Percentiles rank a stretch among this genome's conserved stretches.
These are phyloP conservation scores for rat (Rattus norvegicus) DNA, from an alignment of 2,113 vertebrate genomes.

Conservation along the genomic window GRCr8 NC_086038.1:2838501-2839000, in stretches of 20 bases:
- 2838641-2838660: not conserved
- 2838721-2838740: not conserved
- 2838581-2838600: not conserved
- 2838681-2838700: slow-evolving; percentile 18
- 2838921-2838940: not conserved
- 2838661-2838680: not conserved
- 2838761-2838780: not conserved
- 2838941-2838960: slow-evolving; percentile 36
- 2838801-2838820: not conserved
- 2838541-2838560: not conserved
- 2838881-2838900: not conserved
- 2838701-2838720: not conserved
- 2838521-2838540: not conserved
- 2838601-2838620: not conserved
- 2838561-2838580: not conserved
- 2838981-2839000: slow-evolving; percentile 3
- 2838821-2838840: not conserved
- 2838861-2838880: not conserved
- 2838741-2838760: not conserved
- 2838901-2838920: not conserved
- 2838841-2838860: not conserved
- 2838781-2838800: slow-evolving; percentile 14
- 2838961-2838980: not conserved
- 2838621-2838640: slow-evolving; percentile 32
- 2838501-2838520: too few species aligned